phyloP scores from a whole-genome alignment of 2,113 vertebrate species.

The Pachypanchax playfairii region DNA sequence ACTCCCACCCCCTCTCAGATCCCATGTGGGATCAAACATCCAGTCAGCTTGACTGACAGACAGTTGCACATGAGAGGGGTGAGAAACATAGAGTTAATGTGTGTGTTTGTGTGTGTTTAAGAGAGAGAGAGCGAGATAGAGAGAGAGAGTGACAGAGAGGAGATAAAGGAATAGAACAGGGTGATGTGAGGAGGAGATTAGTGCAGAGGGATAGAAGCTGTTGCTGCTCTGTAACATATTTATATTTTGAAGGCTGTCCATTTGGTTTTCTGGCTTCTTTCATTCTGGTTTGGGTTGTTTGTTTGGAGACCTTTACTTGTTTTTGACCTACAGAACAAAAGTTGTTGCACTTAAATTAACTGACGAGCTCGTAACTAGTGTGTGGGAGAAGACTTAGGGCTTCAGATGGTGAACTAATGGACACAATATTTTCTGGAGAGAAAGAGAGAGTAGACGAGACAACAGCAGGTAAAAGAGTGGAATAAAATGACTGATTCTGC shows the following conservation, averaged over 20 bases:
- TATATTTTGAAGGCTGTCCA: slow-evolving; percentile 25
- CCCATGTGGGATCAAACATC: slow-evolving; percentile 69
- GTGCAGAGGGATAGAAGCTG: slow-evolving; percentile 48
- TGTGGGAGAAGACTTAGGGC: slow-evolving; percentile 16
- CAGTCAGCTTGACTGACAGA: slow-evolving; percentile 66
- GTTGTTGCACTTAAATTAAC: slow-evolving; percentile 8
- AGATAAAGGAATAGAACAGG: slow-evolving; percentile 44
- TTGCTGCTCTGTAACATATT: slow-evolving; percentile 47
- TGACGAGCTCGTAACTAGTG: neutral
- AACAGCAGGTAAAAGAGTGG: neutral
- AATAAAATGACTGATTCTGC: slow-evolving; percentile 5
- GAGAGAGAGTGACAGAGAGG: slow-evolving; percentile 11
- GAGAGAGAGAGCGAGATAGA: neutral
- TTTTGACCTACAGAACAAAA: neutral
- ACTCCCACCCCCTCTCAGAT: slow-evolving; percentile 60
- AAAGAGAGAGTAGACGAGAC: slow-evolving; percentile 22
- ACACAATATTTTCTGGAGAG: slow-evolving; percentile 1
- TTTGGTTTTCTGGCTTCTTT: slow-evolving; percentile 35
- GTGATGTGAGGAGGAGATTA: slow-evolving; percentile 61
- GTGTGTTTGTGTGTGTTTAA: slow-evolving; percentile 14
- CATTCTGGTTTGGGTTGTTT: slow-evolving; percentile 11
- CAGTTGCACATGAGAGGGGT: slow-evolving; percentile 60
- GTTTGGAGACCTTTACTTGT: slow-evolving; percentile 2
- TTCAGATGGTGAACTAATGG: slow-evolving; percentile 7
- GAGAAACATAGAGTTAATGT: slow-evolving; percentile 33